Evolutionary conservation across 2,888 invertebrate genomes (phyloP).

Genomic region (Opisthograptis luteolata): DNA sequence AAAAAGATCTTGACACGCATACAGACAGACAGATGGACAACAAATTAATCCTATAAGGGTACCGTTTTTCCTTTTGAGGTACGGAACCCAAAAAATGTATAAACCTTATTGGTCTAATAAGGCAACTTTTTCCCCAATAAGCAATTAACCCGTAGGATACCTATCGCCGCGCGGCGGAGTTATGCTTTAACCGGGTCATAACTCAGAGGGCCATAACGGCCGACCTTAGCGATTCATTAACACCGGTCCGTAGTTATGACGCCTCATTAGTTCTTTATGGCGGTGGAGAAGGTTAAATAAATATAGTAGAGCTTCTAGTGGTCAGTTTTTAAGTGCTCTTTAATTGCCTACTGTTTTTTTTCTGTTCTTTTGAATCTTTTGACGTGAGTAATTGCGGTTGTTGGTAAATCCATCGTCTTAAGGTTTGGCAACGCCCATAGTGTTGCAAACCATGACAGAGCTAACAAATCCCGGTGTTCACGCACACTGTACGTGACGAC

Average conservation of each 20-base stretch:
- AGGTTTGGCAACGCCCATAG: too few relatives aligned
- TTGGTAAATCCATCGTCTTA: too few relatives aligned
- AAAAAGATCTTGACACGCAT: too few relatives aligned
- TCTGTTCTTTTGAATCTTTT: too few relatives aligned
- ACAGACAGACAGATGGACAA: too few relatives aligned
- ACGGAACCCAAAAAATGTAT: too few relatives aligned
- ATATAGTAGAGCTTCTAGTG: conserved; percentile 35
- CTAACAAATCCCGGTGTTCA: too few relatives aligned
- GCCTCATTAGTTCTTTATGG: conserved; percentile 49
- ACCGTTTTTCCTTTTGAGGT: too few relatives aligned
- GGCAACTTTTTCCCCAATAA: conserved; percentile 19
- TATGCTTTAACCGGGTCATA: conserved; percentile 37
- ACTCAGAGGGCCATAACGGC: conserved; percentile 53
- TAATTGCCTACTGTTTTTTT: conserved; percentile 10
- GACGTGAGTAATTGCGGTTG: too few relatives aligned
- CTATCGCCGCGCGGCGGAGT: conserved; percentile 18
- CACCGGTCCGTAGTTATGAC: conserved; percentile 55
- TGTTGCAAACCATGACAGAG: too few relatives aligned
- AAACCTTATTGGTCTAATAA: not conserved
- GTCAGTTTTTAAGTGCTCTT: conserved; percentile 15
- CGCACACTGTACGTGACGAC: too few relatives aligned
- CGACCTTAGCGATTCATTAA: conserved; percentile 57
- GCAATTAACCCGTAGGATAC: conserved; percentile 46
- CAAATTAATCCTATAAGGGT: too few relatives aligned
- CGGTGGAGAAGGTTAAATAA: conserved; percentile 46